Evolutionary conservation across 2,797 vertebrate genomes (phyloP).

Genomic region (Corythornis leucogaster): DNA sequence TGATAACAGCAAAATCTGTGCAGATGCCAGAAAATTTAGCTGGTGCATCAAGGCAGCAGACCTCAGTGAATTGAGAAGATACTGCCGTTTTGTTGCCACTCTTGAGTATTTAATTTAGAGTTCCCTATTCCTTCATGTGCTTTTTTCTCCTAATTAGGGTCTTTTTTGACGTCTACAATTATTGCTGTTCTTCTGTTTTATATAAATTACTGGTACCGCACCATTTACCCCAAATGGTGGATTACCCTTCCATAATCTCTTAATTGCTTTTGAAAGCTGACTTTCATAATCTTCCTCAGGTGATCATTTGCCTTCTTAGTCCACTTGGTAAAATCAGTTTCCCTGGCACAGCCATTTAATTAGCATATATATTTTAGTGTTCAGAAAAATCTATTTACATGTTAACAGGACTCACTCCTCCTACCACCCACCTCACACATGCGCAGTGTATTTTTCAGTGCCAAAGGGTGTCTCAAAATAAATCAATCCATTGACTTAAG

Average conservation of each 20-base stretch:
- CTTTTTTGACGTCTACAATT: not conserved
- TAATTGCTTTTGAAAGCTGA: not conserved
- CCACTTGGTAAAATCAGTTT: not conserved
- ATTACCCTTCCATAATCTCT: not conserved
- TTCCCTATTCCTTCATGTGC: not conserved
- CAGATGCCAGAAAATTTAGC: not conserved
- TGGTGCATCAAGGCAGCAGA: not conserved
- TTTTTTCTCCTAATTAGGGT: not conserved
- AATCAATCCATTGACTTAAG: not conserved
- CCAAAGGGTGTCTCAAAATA: not conserved
- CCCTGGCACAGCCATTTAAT: not conserved
- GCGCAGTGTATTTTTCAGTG: not conserved
- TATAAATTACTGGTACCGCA: not conserved
- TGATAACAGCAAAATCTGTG: not conserved
- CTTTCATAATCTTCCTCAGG: not conserved
- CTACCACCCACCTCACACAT: not conserved
- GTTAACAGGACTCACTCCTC: slow-evolving; percentile 11
- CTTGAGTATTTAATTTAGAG: not conserved
- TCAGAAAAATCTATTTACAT: slow-evolving; percentile 33
- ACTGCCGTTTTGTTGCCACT: not conserved
- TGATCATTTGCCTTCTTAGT: slow-evolving; percentile 15
- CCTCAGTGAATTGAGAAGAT: not conserved
- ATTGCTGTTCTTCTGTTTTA: not conserved
- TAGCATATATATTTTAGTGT: slow-evolving; percentile 7
- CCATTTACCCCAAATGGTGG: not conserved